Percentiles rank a stretch among this genome's conserved stretches.
These are phyloP conservation scores for Notolabrus celidotus DNA, from an alignment of 2,797 vertebrate species.

Conservation along the genomic window DNA sequence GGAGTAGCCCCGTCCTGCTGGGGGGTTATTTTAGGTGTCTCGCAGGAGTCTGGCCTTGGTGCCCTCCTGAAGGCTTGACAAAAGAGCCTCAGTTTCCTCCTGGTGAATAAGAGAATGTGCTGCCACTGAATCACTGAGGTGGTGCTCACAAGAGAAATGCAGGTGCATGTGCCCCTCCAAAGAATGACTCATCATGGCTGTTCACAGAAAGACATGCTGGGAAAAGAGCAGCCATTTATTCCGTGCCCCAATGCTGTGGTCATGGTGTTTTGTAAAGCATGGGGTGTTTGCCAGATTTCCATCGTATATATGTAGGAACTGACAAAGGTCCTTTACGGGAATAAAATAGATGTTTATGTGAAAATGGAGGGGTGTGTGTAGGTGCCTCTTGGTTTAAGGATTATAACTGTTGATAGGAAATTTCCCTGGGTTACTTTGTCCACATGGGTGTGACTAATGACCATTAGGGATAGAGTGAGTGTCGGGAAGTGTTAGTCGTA, in stretches of 20 bases:
- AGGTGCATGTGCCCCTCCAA: conserved; percentile 60
- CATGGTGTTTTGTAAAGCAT: conserved; percentile 58
- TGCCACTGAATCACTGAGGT: conserved; percentile 42
- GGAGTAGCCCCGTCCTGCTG: conserved; percentile 54
- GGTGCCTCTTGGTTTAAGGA: conserved; percentile 54
- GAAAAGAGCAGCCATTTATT: conserved; percentile 66
- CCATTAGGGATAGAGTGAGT: conserved; percentile 47
- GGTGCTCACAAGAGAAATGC: conserved; percentile 46
- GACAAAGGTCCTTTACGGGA: conserved; percentile 53
- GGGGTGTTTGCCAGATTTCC: conserved; percentile 65
- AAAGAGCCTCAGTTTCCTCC: conserved; percentile 47
- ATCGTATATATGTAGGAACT: conserved; percentile 45
- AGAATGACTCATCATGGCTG: conserved; percentile 62
- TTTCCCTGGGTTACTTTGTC: conserved; percentile 50
- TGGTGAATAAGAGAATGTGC: conserved; percentile 44
- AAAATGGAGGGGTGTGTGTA: conserved; percentile 34
- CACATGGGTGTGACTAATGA: conserved; percentile 67
- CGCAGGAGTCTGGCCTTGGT: conserved; percentile 53
- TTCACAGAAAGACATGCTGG: conserved; percentile 50
- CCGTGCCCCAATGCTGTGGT: conserved; percentile 49
- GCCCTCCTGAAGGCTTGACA: conserved; percentile 53
- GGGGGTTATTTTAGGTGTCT: conserved; percentile 65
- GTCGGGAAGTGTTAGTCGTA: conserved; percentile 45
- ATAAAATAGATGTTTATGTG: conserved; percentile 53
- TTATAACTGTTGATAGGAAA: conserved; percentile 54